Base-by-base conservation (phyloP, 2,113 vertebrate species). In the Agapornis roseicollis region DNA sequence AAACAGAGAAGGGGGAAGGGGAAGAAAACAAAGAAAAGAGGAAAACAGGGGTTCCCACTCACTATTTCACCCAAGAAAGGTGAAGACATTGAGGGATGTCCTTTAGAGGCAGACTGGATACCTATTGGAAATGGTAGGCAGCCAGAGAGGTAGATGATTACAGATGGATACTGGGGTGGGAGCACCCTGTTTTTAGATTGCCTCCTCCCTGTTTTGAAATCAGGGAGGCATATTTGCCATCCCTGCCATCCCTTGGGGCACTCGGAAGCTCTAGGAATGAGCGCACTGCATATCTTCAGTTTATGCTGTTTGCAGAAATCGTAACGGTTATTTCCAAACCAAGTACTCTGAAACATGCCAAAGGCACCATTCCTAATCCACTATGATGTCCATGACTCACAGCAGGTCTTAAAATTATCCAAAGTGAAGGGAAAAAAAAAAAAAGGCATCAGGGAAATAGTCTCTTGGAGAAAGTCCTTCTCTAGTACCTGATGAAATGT, bases 341-440 rank as follows among this genome's bases (percentile, higher is more conserved):
- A 17, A 97, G 94, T 82, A 22, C 63, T 72, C 66, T 80, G 86
- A 94, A 96, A 89, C 83, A 95, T 55, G 96, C 96, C 96, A 96
- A 97, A 96, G 88, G 96, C 88, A 96, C 86, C 93, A 87, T 90
- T 97, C 96, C 92, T 95, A 93, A 96, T 92, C 88, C 93, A 87
- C 88, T 95, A 29, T 2, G 11, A 96, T 96, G 93, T 70, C 92
- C 92, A 93, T 96, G 96, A 97, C 90, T 95, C 93, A 95, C 29
- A 3, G 86, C 70, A 95, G 93, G 88, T 92, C 90, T 96, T 95
- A 95, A 95, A 96, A 95, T 88, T 90, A 96, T 44, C 88, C 76
- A 11, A 93, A 96, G 80, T 35, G 53, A 87, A 68, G 78, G 58
- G 66, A 12, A 78, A 90, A 94, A 88, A 85, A 88, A 28, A 94